A percentile compares a stretch with the other conserved stretches of the same genome.
phyloP scores from a whole-genome alignment of 23 tunicate species.

The Halocynthia roretzi region DNA sequence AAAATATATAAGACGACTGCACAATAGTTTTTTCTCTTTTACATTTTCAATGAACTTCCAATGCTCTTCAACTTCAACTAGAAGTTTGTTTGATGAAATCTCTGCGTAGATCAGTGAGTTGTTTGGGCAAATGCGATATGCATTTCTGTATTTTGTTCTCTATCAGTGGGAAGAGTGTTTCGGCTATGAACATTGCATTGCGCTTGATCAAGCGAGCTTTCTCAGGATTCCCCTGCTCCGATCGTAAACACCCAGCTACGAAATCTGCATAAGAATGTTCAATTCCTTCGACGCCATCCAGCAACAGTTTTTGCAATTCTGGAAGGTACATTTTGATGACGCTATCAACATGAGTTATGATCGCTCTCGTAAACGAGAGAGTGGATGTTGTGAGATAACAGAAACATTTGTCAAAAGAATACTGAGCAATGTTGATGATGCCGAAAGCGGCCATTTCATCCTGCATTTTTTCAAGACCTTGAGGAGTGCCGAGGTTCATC shows the following conservation, averaged over 20 bases:
- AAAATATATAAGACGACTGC: no score
- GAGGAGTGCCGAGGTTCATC: constrained; percentile 57
- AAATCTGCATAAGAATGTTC: constrained; percentile 55
- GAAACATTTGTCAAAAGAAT: constrained; percentile 76
- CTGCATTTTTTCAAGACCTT: constrained; percentile 49
- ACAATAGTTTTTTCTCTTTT: no score
- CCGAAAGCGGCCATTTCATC: constrained; percentile 84
- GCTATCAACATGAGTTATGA: constrained; percentile 79
- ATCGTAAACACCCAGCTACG: constrained; percentile 56
- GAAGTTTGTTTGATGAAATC: constrained; percentile 29
- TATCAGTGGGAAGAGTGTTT: constrained; percentile 57
- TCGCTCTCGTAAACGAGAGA: constrained; percentile 75
- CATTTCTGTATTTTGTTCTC: constrained; percentile 67
- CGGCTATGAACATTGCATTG: constrained; percentile 67
- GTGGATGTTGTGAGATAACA: constrained; percentile 67
- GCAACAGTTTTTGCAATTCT: constrained; percentile 47
- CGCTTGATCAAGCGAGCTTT: constrained; percentile 57
- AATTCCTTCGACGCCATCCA: constrained; percentile 49
- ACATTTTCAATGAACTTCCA: no score
- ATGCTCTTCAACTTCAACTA: background rate
- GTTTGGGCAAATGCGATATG: constrained; percentile 33
- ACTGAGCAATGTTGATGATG: constrained; percentile 47
- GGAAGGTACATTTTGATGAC: constrained; percentile 70
- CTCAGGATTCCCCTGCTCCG: constrained; percentile 43
- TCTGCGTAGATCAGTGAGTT: constrained; percentile 25